Evolutionary conservation across 2,888 invertebrate species (phyloP), one percentile per base, ranked within the genome.

Genomic region (Drosophila mimica): DNA sequence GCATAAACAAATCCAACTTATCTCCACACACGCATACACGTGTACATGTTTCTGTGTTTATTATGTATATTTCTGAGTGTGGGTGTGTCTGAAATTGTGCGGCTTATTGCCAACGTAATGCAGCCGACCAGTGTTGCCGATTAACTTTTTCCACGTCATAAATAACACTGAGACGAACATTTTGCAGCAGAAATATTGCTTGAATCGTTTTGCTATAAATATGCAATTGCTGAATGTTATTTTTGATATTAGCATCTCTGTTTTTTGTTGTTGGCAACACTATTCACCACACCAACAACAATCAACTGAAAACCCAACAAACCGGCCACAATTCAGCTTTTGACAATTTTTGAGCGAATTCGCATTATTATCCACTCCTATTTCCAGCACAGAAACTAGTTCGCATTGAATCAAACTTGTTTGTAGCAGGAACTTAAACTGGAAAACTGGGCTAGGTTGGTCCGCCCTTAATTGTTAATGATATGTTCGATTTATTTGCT

Each of bases 281-380:
- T 31, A 3, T 30, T 51, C 60, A 46, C 64, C 70, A 72, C 66
- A 63, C 59, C 77, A 59, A 13, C 9, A 38, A 54, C 62, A 61
- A 49, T 11, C 17, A 25, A 15, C 17, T 48, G n/a, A 65, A 66
- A 69, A 43, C 65, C 34, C 68, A 69, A 64, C 36, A 75, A 82
- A 81, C 82, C 81, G 75, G 81, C 60, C 61, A 57, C 58, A 30
- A 17, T 20, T 46, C 20, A 13, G 36, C 31, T 79, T 76, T 74
- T 36, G 74, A 60, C 76, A 70, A 62, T 81, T 83, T 69, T 83
- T 74, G 31, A 9, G 4, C 33, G 51, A n/a, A 68, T 63, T 65
- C 70, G 66, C 63, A 61, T 70, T 53, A 30, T 53, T 34, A 36
- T 17, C 33, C 17, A 8, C 33, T 34, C 36, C 17, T 36, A 25